phyloP scores from a whole-genome alignment of 1,140 invertebrate species.

The Polypedilum vanderplanki region DNA sequence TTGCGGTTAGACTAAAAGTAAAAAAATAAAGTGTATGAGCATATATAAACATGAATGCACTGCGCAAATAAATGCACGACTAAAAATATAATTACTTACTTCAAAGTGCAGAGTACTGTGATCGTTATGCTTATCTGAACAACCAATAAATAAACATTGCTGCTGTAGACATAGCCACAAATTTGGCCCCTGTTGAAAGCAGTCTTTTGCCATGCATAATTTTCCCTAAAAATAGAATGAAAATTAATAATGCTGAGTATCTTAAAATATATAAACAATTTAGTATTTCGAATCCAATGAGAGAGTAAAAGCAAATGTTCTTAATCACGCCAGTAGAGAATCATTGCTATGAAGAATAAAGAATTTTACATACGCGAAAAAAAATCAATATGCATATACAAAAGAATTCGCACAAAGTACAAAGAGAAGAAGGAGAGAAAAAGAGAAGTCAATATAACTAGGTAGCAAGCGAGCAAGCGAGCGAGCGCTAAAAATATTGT shows the following conservation, averaged over 20 bases:
- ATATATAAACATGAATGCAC: no score
- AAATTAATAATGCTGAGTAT: background rate
- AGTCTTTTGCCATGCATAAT: constrained; percentile 50
- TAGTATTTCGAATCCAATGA: background rate
- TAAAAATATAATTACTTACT: constrained; percentile 43
- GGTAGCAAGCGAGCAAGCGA: background rate
- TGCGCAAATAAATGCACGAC: constrained; percentile 21
- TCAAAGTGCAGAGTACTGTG: constrained; percentile 72
- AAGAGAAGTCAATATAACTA: background rate
- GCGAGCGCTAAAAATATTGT: background rate
- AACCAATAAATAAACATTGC: constrained; percentile 70
- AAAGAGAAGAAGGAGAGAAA: background rate
- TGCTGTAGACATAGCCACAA: constrained; percentile 76
- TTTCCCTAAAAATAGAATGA: background rate
- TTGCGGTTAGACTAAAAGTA: constrained; percentile 43
- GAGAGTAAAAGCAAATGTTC: background rate
- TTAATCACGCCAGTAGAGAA: background rate
- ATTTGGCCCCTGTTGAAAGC: constrained; percentile 59
- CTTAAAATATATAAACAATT: background rate
- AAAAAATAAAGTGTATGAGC: background rate
- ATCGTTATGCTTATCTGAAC: constrained; percentile 67
- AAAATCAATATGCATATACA: background rate
- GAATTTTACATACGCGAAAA: background rate
- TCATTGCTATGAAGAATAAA: background rate
- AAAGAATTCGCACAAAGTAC: constrained; percentile 3